Evolutionary conservation across 2,113 vertebrate genomes (phyloP), one percentile per base, ranked within the genome.

Genomic region (Corythaeola cristata): DNA sequence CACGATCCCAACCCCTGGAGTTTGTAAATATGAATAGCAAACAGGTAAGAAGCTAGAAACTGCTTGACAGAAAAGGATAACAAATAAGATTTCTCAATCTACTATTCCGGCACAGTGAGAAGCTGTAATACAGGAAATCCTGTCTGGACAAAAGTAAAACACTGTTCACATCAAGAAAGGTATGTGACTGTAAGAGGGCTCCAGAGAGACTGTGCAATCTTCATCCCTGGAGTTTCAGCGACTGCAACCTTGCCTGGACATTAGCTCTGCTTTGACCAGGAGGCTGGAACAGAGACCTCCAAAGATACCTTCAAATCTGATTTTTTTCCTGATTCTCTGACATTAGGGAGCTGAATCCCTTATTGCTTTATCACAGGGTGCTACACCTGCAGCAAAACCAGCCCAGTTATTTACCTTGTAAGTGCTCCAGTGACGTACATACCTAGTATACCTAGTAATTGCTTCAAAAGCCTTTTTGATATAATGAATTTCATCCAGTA

Each of bases 391-490:
- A 75, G 56, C 60, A 67, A 50, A 35, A 33, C 5, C 73, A 71
- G 37, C 33, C 63, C 8, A 3, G 11, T 3, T 32, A 39, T 50
- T 8, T 0, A 22, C 30, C 37, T 22, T 56, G 2, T 1, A 39
- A 37, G 26, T 1, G 6, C 35, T 39, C 12, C 58, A 60, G 71
- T 45, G 68, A 79, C 37, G 20, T 8, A 92, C 93, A 7, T 81
- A 96, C 94, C 35, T 1, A 4, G 1, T 0, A 7, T 81, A 96
- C 94, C 35, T 1, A 4, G 1, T 0, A 58, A 58, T 0, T 27
- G 2, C 30, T 66, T 11, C 15, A 95, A 97, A 96, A 49, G 9
- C 28, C 33, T 19, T 33, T n/a, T 20, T 15, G 22, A 90, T 3
- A 4, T 2, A 7, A 21, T 7, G 3, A 3, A 97, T 63, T 62